phyloP scores from a whole-genome alignment of 2,113 vertebrate genomes.

The Piprites chloris region DNA sequence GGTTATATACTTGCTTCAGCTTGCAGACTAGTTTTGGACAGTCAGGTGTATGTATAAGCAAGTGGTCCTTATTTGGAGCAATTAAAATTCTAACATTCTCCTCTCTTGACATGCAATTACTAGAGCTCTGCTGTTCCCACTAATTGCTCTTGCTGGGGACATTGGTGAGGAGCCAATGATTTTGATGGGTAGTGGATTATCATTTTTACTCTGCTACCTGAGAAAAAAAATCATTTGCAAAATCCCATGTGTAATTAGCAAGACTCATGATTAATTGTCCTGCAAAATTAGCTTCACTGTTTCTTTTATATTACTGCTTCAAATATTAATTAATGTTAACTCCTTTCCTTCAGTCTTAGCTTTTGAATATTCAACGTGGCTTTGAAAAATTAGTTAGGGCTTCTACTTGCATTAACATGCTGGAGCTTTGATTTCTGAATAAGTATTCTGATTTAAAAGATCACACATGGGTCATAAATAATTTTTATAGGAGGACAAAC shows the following conservation, averaged over 20 bases:
- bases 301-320: slow-evolving; percentile 98
- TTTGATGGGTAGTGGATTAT: slow-evolving; percentile 94
- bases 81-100: slow-evolving; percentile 93
- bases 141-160: slow-evolving; percentile 97
- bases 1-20: slow-evolving; percentile 73
- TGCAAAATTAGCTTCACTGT: slow-evolving; percentile 99
- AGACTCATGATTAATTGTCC: slow-evolving; percentile 99
- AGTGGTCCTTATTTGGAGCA: slow-evolving; percentile 89
- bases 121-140: slow-evolving; percentile 87
- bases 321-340: slow-evolving; percentile 99
- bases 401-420: slow-evolving; percentile 82
- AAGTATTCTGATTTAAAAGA: slow-evolving; percentile 88
- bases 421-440: slow-evolving; percentile 86
- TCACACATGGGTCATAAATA: slow-evolving; percentile 90
- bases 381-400: slow-evolving; percentile 89
- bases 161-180: slow-evolving; percentile 95
- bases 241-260: slow-evolving; percentile 99
- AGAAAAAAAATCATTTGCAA: slow-evolving; percentile 95
- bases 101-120: slow-evolving; percentile 95
- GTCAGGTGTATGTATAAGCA: slow-evolving; percentile 86
- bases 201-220: slow-evolving; percentile 93
- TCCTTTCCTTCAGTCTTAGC: slow-evolving; percentile 86
- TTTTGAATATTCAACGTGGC: slow-evolving; percentile 95
- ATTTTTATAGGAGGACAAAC: slow-evolving; percentile 91
- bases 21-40: slow-evolving; percentile 78